A percentile compares a stretch with the other conserved stretches of the same genome.
phyloP scores from a whole-genome alignment of 2,113 vertebrate species.

The Semicossyphus pulcher region DNA sequence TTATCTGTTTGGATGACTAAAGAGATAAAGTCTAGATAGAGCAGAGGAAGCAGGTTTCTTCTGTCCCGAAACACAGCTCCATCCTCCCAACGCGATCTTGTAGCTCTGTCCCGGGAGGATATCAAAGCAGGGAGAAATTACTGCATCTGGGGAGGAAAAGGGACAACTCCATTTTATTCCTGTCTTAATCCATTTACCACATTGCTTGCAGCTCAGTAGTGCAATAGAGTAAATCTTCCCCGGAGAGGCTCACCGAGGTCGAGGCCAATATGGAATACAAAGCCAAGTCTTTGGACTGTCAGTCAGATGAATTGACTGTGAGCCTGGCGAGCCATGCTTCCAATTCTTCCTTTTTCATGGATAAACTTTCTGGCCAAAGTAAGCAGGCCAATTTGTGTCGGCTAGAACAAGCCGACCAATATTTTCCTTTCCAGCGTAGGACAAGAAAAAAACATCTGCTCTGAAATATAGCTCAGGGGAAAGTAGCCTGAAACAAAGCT shows the following conservation, averaged over 20 bases:
- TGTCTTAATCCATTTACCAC: conserved; percentile 55
- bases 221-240: conserved; percentile 31
- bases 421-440: background rate
- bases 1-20: conserved; percentile 13
- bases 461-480: conserved; percentile 1
- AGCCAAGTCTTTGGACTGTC: conserved; percentile 55
- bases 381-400: conserved; percentile 46
- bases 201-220: conserved; percentile 33
- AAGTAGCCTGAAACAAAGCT: background rate
- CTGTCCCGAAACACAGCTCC: conserved; percentile 8
- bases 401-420: background rate
- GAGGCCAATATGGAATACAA: conserved; percentile 18
- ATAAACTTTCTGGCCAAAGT: conserved; percentile 51
- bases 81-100: background rate
- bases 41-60: conserved; percentile 28
- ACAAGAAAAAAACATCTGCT: background rate
- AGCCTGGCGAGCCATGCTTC: conserved; percentile 17
- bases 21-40: background rate
- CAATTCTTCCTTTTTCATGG: conserved; percentile 15
- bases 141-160: conserved; percentile 14
- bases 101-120: conserved; percentile 9
- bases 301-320: conserved; percentile 41
- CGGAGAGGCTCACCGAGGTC: background rate
- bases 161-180: conserved; percentile 28
- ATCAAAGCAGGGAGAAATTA: conserved; percentile 26